Evolutionary conservation across 2,113 vertebrate genomes (phyloP).

Genomic region (Struthidea cinerea): DNA sequence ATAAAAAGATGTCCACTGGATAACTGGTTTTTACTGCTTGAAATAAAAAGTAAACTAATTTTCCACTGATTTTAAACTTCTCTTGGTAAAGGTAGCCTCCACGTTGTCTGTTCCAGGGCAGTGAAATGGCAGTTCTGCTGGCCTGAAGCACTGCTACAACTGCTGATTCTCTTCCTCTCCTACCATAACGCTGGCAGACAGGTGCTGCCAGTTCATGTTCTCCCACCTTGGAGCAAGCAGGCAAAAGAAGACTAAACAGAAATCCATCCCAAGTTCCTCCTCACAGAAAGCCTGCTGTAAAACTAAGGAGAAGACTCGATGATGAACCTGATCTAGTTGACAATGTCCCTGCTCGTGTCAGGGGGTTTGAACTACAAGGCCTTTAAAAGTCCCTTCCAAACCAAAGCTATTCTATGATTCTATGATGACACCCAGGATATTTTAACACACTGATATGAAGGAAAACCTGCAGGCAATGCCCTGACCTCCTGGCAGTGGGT

Average conservation of each 20-base stretch:
- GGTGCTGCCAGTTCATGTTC: neutral
- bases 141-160: neutral
- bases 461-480: neutral
- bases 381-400: neutral
- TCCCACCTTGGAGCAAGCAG: neutral
- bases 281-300: neutral
- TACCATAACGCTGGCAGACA: neutral
- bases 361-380: neutral
- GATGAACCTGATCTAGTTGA: neutral
- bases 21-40: neutral
- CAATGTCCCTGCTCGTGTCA: fast-evolving
- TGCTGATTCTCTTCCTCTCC: too few species aligned
- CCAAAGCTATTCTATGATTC: neutral
- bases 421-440: neutral
- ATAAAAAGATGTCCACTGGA: neutral
- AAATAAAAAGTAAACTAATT: neutral
- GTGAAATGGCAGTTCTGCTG: neutral
- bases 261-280: neutral
- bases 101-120: neutral
- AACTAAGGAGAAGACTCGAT: neutral
- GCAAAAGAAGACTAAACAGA: neutral
- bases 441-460: neutral
- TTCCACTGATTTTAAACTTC: neutral
- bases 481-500: neutral
- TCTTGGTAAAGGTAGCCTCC: neutral